Base-by-base conservation (phyloP, 1,140 invertebrate genomes). In the Sweltsa coloradensis region DNA sequence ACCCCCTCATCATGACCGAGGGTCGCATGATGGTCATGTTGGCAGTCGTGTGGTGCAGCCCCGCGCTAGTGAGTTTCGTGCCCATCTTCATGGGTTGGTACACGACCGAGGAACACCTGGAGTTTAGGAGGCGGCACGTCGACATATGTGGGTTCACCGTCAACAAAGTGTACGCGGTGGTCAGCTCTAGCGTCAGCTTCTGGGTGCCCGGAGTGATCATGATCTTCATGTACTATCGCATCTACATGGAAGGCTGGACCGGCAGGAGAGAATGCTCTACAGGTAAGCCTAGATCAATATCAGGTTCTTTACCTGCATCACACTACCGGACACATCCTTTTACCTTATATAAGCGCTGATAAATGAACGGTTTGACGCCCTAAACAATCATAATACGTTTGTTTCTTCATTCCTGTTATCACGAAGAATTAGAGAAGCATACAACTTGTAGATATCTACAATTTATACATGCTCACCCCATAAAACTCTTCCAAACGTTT, bases 51-150 rank as follows among this genome's bases (percentile, higher is more conserved):
- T 98, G 95, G 95, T 79, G 86, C 41, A 82, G 87, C 40, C 90
- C 93, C 9, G 83, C 88, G 2, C 66, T 93, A 21, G 89, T 98
- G 34, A 96, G 92, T 2, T 93, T 97, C 58, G 73, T 96, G 23
- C 93, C 95, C 0, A 92, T 97, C 36, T 96, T 97, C 61, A 85
- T 84, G 62, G 89, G 86, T 3, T 91, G 89, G 85, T 92, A 92
- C 64, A 88, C 88, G 0, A 90, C 89, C 0, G 68, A 72, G n/a
- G 80, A 85, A 53, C 83, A 91, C 59, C 69, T 86, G 47, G 69
- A 76, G 29, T 81, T 75, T 57, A 71, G 85, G 26, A 72, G 71
- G 55, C 67, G 73, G 37, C 76, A 85, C 61, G 85, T 84, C 3
- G 74, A 86, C 52, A 69, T 81, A 53, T 96, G 91, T 64, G 74